phyloP scores from a whole-genome alignment of 2,797 vertebrate genomes.

The Rhinoraja longicauda region DNA sequence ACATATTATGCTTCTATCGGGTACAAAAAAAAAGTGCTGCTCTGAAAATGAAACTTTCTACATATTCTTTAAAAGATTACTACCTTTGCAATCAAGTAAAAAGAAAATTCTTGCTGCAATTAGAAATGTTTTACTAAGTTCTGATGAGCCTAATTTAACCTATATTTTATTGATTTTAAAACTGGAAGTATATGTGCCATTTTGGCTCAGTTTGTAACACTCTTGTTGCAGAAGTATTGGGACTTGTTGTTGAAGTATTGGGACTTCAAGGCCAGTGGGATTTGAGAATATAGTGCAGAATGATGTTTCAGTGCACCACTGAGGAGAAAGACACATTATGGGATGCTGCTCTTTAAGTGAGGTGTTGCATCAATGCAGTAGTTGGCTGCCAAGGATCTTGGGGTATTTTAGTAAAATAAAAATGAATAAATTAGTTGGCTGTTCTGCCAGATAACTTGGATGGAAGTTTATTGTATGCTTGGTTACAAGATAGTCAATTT shows the following conservation, averaged over 20 bases:
- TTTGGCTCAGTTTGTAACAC: not conserved
- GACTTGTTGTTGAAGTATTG: too few relatives aligned
- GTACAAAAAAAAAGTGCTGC: not conserved
- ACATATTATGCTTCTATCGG: not conserved
- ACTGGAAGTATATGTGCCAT: not conserved
- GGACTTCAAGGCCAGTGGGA: not conserved
- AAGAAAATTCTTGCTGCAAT: not conserved
- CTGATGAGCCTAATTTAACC: not conserved
- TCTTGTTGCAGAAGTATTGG: not conserved
- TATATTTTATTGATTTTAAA: not conserved
- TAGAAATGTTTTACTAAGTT: not conserved
- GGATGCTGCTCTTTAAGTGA: not conserved
- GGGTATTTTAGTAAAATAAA: not conserved
- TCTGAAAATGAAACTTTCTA: not conserved
- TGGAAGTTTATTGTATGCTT: not conserved
- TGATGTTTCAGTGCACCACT: not conserved
- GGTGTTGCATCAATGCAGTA: not conserved
- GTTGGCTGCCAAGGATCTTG: not conserved
- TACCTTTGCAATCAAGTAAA: not conserved
- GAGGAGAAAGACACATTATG: not conserved
- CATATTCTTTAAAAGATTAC: not conserved
- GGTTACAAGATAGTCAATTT: too few relatives aligned
- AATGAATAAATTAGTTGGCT: not conserved
- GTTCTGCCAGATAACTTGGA: not conserved
- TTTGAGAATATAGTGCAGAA: not conserved